Percentiles rank a stretch among this genome's conserved stretches.
These are phyloP conservation scores for Champsocephalus esox DNA, from an alignment of 2,797 vertebrate species.

Conservation along the genomic window DNA sequence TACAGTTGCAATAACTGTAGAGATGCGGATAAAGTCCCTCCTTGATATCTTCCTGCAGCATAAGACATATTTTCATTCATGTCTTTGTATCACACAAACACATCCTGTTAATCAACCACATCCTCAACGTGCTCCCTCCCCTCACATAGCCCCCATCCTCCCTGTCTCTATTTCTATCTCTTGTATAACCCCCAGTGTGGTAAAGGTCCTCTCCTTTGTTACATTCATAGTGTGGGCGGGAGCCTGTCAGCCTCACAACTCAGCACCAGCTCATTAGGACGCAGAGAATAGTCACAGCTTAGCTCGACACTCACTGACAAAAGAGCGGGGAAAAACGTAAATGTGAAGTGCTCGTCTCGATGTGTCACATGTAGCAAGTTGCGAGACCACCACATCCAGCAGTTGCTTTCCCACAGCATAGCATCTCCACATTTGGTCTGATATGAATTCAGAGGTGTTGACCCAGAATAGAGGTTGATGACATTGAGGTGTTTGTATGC, in stretches of 20 bases:
- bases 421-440: slow-evolving; percentile 5
- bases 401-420: slow-evolving; percentile 14
- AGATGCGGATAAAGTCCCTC: background rate
- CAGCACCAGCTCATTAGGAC: slow-evolving; percentile 69
- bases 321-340: background rate
- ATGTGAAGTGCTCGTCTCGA: slow-evolving; percentile 8
- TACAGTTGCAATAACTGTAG: background rate
- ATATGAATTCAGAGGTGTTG: slow-evolving; percentile 10
- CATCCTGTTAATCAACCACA: slow-evolving; percentile 81
- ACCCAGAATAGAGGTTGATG: slow-evolving; percentile 9
- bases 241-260: slow-evolving; percentile 64
- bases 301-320: slow-evolving; percentile 24
- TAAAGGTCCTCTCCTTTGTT: slow-evolving; percentile 58
- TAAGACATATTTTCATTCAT: slow-evolving; percentile 47
- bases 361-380: slow-evolving; percentile 6
- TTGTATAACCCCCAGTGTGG: slow-evolving; percentile 20
- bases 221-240: slow-evolving; percentile 28
- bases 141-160: slow-evolving; percentile 7
- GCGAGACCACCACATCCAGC: slow-evolving; percentile 6
- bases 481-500: background rate
- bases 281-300: slow-evolving; percentile 31
- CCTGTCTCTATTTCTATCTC: slow-evolving; percentile 30
- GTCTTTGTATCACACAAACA: slow-evolving; percentile 13
- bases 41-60: background rate
- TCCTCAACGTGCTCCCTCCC: slow-evolving; percentile 50